A percentile compares a stretch with the other conserved stretches of the same genome.
Conservation (phyloP, 2,797 vertebrate genomes). For the Diplodus sargus region DNA sequence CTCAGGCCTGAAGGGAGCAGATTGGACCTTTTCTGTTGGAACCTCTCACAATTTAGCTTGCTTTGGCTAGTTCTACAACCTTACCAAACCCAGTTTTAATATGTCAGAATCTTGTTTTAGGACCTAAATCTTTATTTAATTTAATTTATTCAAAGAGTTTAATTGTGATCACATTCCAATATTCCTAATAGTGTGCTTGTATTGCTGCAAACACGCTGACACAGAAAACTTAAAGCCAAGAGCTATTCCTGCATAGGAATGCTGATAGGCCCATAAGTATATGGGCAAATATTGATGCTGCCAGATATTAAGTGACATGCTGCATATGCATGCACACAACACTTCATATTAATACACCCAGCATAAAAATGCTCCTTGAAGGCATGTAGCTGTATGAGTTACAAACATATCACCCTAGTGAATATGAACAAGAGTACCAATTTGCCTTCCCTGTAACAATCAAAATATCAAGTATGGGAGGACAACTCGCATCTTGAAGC, state of each 20-base stretch:
- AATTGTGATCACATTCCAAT: no score
- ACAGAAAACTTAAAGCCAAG: background rate
- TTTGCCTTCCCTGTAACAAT: constrained; percentile 8
- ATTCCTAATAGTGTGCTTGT: no score
- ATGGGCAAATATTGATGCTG: constrained; percentile 1
- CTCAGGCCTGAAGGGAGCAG: no score
- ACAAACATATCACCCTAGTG: background rate
- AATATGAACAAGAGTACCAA: background rate
- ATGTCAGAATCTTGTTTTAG: no score
- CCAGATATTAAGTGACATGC: background rate
- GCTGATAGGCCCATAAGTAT: background rate
- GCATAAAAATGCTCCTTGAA: background rate
- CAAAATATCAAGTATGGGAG: constrained; percentile 21
- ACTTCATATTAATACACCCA: background rate
- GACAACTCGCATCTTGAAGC: constrained; percentile 10
- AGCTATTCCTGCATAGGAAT: background rate
- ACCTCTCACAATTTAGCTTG: no score
- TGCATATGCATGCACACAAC: background rate
- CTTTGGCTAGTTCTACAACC: no score
- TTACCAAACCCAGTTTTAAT: no score
- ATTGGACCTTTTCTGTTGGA: no score
- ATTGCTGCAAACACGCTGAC: no score
- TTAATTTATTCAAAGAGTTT: no score
- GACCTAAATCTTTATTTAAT: no score
- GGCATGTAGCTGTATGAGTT: background rate